Percentiles rank a stretch among this genome's conserved stretches.
phyloP scores from a whole-genome alignment of 2,888 invertebrate species.

The Ganaspis brasiliensis region DNA sequence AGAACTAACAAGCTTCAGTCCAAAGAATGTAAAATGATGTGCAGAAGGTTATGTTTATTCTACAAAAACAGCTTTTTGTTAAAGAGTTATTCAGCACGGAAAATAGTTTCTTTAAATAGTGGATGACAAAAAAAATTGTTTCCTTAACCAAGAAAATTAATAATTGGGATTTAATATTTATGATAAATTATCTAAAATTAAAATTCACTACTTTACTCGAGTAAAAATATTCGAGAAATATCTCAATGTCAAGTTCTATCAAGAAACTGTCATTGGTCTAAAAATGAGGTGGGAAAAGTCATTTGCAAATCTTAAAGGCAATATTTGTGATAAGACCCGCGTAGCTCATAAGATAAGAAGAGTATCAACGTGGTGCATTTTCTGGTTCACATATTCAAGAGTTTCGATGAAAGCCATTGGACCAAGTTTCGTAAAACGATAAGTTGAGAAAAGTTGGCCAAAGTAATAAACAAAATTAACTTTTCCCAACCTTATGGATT shows the following conservation, averaged over 20 bases:
- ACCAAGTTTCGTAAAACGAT: conserved; percentile 4
- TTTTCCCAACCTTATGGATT: too few species aligned
- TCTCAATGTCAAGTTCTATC: too few species aligned
- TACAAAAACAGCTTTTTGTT: background rate
- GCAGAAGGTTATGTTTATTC: background rate
- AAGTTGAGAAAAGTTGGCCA: background rate
- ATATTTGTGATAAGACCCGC: background rate
- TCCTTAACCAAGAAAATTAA: too few species aligned
- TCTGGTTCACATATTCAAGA: background rate
- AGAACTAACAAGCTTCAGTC: conserved; percentile 18
- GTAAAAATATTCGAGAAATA: too few species aligned
- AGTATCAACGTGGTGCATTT: background rate
- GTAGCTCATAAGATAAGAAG: background rate
- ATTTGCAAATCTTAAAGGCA: background rate
- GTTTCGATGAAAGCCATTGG: background rate
- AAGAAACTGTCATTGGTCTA: too few species aligned
- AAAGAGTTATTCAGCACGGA: background rate
- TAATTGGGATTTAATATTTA: too few species aligned
- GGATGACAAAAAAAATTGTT: background rate
- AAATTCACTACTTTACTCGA: too few species aligned
- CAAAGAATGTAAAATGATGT: conserved; percentile 28
- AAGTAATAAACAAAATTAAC: background rate
- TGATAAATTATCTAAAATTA: too few species aligned
- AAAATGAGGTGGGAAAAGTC: background rate
- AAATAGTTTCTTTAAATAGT: too few species aligned